Percentiles rank a stretch among this genome's conserved stretches.
Evolutionary conservation across 2,888 invertebrate species (phyloP).

Genomic region (Brachynemurus nebulosus): DNA sequence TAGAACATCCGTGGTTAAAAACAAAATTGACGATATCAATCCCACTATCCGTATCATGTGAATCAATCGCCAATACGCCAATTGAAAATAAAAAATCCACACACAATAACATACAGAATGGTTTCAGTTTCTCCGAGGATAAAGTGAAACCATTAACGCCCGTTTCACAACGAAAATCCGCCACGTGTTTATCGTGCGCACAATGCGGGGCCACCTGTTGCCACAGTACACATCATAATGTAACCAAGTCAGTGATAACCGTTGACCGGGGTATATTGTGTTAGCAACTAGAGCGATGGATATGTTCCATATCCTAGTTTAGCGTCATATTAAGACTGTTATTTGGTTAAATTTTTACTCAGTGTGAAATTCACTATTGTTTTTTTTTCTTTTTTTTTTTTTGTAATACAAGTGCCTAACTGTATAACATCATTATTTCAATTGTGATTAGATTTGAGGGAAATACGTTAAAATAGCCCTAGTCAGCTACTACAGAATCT

Average conservation of each 20-base stretch:
- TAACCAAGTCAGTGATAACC: conserved; percentile 31
- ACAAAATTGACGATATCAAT: conserved; percentile 14
- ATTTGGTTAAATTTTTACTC: too few relatives aligned
- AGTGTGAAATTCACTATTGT: too few relatives aligned
- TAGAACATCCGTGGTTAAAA: conserved; percentile 77
- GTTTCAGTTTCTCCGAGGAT: not conserved
- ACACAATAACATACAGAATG: not conserved
- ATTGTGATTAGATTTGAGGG: too few relatives aligned
- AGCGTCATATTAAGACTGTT: conserved; percentile 21
- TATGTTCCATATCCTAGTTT: conserved; percentile 9
- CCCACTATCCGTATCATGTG: conserved; percentile 7
- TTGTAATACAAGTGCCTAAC: not conserved
- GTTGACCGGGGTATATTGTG: conserved; percentile 36
- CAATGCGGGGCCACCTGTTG: conserved; percentile 34
- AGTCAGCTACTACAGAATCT: not conserved
- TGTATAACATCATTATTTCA: too few relatives aligned
- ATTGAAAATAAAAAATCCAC: not conserved
- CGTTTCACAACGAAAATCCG: conserved; percentile 17
- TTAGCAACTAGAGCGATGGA: conserved; percentile 24
- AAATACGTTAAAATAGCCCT: too few relatives aligned
- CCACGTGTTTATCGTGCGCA: conserved; percentile 30
- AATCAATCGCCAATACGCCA: not conserved
- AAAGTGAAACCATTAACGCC: conserved; percentile 10
- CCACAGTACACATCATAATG: conserved; percentile 29
- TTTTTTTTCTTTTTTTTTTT: not conserved